phyloP scores from a whole-genome alignment of 2,113 vertebrate species.

The Grallaria varia region DNA sequence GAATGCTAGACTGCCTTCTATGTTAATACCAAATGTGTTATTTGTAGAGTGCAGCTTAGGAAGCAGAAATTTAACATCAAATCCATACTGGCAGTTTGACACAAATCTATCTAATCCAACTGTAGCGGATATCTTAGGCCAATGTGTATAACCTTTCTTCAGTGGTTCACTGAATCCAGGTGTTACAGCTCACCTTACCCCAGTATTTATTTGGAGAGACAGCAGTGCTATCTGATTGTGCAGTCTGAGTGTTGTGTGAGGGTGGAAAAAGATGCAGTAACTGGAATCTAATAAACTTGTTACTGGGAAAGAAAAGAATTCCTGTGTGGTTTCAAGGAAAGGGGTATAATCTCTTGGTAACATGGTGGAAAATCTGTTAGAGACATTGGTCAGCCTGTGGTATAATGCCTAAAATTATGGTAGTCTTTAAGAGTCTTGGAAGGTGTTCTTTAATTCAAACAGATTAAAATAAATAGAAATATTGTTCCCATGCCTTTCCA shows the following conservation, averaged over 20 bases:
- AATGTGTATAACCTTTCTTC: background rate
- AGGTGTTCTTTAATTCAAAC: background rate
- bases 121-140: background rate
- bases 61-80: background rate
- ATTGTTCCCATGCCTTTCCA: background rate
- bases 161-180: background rate
- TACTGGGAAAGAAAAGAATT: background rate
- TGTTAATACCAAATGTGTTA: background rate
- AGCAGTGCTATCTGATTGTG: background rate
- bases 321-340: background rate
- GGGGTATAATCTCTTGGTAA: background rate
- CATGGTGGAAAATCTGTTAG: background rate
- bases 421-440: background rate
- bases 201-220: background rate
- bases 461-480: background rate
- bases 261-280: background rate
- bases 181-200: background rate
- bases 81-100: background rate
- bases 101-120: background rate
- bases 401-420: background rate
- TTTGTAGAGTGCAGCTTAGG: background rate
- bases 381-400: background rate
- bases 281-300: background rate
- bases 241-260: background rate
- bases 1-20: background rate